Conservation (phyloP, 37 sponge, comb jelly and placozoan species). For the Spongia lamella region DNA sequence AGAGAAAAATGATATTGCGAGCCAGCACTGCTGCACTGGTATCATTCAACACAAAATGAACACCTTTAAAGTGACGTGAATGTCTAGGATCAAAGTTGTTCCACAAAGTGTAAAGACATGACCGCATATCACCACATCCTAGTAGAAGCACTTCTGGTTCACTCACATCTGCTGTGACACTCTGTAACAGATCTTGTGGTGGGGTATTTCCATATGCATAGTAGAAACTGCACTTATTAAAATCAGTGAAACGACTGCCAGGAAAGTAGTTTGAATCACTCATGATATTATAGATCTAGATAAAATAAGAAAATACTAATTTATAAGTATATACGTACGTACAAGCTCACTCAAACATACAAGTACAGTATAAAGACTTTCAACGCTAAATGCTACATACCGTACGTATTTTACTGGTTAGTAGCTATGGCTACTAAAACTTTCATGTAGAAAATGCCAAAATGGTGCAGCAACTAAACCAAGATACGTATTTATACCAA, state of each 20-base stretch:
- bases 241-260: constrained; percentile 5
- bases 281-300: too few relatives aligned
- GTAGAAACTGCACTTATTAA: neutral
- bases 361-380: too few relatives aligned
- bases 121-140: constrained; percentile 53
- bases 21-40: constrained; percentile 36
- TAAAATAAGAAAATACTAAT: too few relatives aligned
- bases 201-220: constrained; percentile 46
- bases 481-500: too few relatives aligned
- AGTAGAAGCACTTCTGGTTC: constrained; percentile 32
- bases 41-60: constrained; percentile 45
- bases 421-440: too few relatives aligned
- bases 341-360: too few relatives aligned
- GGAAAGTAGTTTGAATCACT: constrained; percentile 15
- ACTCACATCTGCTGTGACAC: neutral
- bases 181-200: constrained; percentile 35
- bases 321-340: too few relatives aligned
- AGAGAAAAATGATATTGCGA: constrained; percentile 42
- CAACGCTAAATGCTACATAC: too few relatives aligned
- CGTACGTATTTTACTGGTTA: too few relatives aligned
- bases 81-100: constrained; percentile 36
- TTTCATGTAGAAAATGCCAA: too few relatives aligned
- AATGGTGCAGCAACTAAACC: too few relatives aligned
- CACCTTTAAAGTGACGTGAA: constrained; percentile 20
- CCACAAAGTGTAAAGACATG: constrained; percentile 51